Evolutionary conservation across 1,140 invertebrate genomes (phyloP), one percentile per base, ranked within the genome.

Genomic region (Drosophila ogumai): DNA sequence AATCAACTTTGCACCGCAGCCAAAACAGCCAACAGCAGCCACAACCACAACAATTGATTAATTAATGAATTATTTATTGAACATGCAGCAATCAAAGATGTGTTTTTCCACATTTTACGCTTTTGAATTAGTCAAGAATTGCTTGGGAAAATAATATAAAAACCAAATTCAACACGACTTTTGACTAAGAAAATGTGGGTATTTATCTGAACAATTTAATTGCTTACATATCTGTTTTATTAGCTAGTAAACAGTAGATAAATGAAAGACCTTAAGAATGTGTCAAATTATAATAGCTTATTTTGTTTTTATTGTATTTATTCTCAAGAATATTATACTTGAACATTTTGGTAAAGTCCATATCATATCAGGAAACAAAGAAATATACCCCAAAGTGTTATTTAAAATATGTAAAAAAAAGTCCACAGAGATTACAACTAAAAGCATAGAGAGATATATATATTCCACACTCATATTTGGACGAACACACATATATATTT

Each of bases 11-110:
- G 82, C 84, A 76, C 63, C 75, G 71, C 79, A 75, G 22, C 49
- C 75, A 59, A 76, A 76, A 75, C 36, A 58, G 32, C 61, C 69
- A 58, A 81, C 58, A 84, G 28, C 74, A 49, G 43, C 52, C 17
- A 36, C 72, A 49, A 47, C 54, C 67, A 65, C 61, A 75, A 68
- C 71, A 82, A 88, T 82, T 88, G 84, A 87, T 87, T 82, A 87
- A 87, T 87, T 88, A 74, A 87, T 82, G 44, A 67, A 80, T 88
- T 87, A 82, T 87, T 87, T 82, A 82, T 77, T 65, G 76, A 82
- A 68, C 57, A 67, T 76, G 40, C 72, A 66, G 72, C 52, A 75
- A 76, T 54, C 74, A 66, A 75, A 75, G 72, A 76, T 76, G 74
- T 66, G 68, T 50, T 68, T 68, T 52, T 68, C 4, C 7, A 66